Conservation (phyloP, 1,140 invertebrate genomes). For the Drosophila quadrilineata region DNA sequence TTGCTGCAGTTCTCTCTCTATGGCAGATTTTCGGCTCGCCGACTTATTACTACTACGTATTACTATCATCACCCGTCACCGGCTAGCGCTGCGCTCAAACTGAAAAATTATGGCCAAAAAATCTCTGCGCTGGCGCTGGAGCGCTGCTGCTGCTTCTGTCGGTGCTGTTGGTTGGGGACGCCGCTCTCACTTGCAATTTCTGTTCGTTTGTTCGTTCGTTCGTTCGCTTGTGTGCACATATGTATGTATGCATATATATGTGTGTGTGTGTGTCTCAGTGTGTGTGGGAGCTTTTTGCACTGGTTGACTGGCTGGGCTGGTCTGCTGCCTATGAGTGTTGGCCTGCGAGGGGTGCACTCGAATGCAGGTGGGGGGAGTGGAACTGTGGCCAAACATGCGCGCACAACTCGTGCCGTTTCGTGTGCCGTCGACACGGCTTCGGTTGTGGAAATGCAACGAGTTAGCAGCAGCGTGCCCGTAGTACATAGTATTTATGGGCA, state of each 20-base stretch:
- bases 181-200: slow-evolving; percentile 58
- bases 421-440: slow-evolving; percentile 34
- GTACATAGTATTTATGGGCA: slow-evolving; percentile 60
- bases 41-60: slow-evolving; percentile 48
- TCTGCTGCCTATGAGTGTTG: background rate
- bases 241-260: too few relatives aligned
- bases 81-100: slow-evolving; percentile 71
- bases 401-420: slow-evolving; percentile 58
- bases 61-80: slow-evolving; percentile 68
- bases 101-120: slow-evolving; percentile 73
- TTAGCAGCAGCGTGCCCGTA: slow-evolving; percentile 46
- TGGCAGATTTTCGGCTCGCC: slow-evolving; percentile 38
- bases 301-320: slow-evolving; percentile 23
- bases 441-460: slow-evolving; percentile 48
- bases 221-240: too few relatives aligned
- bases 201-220: slow-evolving; percentile 5
- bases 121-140: slow-evolving; percentile 74
- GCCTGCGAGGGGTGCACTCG: background rate
- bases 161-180: slow-evolving; percentile 9
- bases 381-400: slow-evolving; percentile 50
- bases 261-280: slow-evolving; percentile 11
- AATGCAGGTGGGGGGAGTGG: slow-evolving; percentile 1
- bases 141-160: slow-evolving; percentile 5
- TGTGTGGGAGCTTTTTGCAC: slow-evolving; percentile 41
- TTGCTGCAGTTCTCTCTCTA: slow-evolving; percentile 29